Evolutionary conservation across 2,113 vertebrate genomes (phyloP), one percentile per base, ranked within the genome.

Genomic region (Physeter macrocephalus): DNA sequence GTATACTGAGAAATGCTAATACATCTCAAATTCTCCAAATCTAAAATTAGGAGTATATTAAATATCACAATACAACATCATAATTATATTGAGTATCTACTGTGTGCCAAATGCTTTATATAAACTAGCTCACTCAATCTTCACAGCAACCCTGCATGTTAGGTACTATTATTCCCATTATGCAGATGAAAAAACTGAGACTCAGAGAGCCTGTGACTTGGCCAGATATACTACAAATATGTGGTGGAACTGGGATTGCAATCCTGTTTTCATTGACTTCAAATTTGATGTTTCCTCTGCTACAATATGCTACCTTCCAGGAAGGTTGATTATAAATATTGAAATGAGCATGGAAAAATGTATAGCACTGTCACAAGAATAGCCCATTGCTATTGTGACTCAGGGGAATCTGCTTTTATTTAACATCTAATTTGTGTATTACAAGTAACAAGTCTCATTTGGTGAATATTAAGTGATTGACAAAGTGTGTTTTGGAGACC

Each of bases 381-480:
- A 85, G 75, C 75, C 96, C 96, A 97, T 98, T 96, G 96, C 74
- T 98, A 62, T 90, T 97, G 91, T 34, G 80, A 95, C 49, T 96
- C 59, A 80, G 41, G 5, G 6, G 72, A 97, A 91, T 88, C 20
- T 21, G 6, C 20, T 96, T 21, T 97, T 95, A 97, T 97, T 86
- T 85, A 64, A 90, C 61, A 96, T 69, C 49, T 62, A 94, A 91
- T 93, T 93, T 31, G 18, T 66, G 62, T 92, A 80, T 93, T 96
- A 87, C 91, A 95, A 75, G 69, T 94, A 96, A 97, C 59, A 95
- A 77, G 83, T 97, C 77, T 97, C 80, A 95, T 88, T 96, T 98
- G 81, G 92, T 93, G 86, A 98, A 96, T 97, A 97, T 87, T 96
- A 97, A 98, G 88, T 95, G 84, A 91, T 52, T 93, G 29, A 95